phyloP scores from a whole-genome alignment of 1,140 invertebrate species.

The Pseudomyrmex concolor region DNA sequence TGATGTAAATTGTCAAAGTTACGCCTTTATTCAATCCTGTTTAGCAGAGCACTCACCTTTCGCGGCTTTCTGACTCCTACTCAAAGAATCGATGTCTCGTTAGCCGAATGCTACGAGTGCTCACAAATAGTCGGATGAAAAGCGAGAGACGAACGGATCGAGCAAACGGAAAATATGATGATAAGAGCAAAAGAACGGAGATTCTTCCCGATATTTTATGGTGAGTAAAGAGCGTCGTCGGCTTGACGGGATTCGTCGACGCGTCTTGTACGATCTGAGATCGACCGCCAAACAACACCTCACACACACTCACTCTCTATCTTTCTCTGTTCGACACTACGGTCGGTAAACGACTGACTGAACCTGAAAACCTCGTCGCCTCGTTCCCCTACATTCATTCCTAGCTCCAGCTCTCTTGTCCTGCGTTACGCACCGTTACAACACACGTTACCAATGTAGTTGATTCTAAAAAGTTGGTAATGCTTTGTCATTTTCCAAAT shows the following conservation, averaged over 20 bases:
- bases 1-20: no score
- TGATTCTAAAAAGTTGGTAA: constrained; percentile 53
- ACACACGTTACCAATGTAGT: neutral
- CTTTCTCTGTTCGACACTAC: constrained; percentile 9
- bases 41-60: constrained; percentile 19
- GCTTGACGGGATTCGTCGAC: constrained; percentile 43
- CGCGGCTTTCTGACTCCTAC: neutral
- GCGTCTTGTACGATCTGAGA: neutral
- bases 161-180: neutral
- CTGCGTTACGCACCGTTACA: constrained; percentile 9
- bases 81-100: constrained; percentile 24
- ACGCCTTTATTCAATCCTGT: no score
- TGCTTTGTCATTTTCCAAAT: no score
- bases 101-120: neutral
- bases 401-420: neutral
- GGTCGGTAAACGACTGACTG: constrained; percentile 45
- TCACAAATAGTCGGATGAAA: neutral
- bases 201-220: neutral
- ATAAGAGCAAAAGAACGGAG: neutral
- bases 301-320: no score
- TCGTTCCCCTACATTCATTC: constrained; percentile 12
- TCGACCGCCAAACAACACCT: constrained; percentile 11
- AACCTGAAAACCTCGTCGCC: constrained; percentile 43
- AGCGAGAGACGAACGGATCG: neutral
- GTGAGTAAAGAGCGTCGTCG: constrained; percentile 34